Conservation (phyloP, 2,113 vertebrate species). For the Cervus canadensis region DNA sequence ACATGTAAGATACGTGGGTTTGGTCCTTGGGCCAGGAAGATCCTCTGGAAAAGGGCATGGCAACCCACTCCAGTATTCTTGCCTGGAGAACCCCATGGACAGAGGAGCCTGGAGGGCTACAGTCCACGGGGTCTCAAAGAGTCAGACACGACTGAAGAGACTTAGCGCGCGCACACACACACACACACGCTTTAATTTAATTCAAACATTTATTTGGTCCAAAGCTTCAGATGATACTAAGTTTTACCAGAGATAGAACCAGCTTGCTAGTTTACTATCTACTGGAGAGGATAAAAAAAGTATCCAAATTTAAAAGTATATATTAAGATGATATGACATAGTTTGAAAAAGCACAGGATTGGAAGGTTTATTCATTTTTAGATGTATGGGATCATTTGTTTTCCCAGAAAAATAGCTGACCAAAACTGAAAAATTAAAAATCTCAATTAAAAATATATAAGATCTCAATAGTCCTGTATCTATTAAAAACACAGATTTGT, state of each 20-base stretch:
- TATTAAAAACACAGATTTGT: constrained; percentile 9
- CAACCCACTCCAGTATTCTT: not conserved
- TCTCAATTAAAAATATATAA: not conserved
- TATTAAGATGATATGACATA: not conserved
- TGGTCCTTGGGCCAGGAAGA: not conserved
- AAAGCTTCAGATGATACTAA: not conserved
- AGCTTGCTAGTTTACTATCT: not conserved
- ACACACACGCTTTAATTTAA: constrained; percentile 5
- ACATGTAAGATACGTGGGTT: not conserved
- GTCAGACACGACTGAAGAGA: not conserved
- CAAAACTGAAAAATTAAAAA: constrained; percentile 1
- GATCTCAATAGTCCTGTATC: not conserved
- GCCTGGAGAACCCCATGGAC: not conserved
- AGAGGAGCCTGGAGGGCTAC: not conserved
- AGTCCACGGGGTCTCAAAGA: not conserved
- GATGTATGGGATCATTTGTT: not conserved
- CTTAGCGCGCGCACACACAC: not conserved
- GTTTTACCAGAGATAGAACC: not conserved
- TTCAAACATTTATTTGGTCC: not conserved
- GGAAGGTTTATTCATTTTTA: not conserved
- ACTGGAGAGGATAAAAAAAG: not conserved
- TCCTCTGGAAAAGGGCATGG: not conserved
- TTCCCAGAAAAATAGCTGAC: not conserved
- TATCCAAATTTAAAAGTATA: not conserved
- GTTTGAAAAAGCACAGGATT: not conserved